phyloP scores from a whole-genome alignment of 2,888 invertebrate species.

The Euclidia mi region DNA sequence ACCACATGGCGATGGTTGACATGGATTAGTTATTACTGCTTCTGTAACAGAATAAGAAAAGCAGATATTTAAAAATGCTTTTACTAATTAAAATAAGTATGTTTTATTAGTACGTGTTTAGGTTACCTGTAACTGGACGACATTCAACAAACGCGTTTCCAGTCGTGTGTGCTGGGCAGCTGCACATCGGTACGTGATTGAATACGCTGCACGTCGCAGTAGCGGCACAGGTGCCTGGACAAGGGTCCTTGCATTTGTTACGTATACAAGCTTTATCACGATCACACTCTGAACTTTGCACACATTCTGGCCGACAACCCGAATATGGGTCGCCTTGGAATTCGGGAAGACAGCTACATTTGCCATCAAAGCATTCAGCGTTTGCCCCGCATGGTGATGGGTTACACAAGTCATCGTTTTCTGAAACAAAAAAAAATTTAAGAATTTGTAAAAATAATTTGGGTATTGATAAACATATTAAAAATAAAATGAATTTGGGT shows the following conservation, averaged over 20 bases:
- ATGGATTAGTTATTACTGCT: conserved; percentile 88
- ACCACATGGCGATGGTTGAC: conserved; percentile 92
- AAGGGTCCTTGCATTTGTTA: conserved; percentile 94
- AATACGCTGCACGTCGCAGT: conserved; percentile 93
- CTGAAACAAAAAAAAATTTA: conserved; percentile 54
- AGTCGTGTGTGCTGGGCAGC: conserved; percentile 91
- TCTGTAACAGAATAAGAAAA: conserved; percentile 74
- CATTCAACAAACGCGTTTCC: conserved; percentile 93
- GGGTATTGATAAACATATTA: too few species aligned
- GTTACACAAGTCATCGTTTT: conserved; percentile 90
- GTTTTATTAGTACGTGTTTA: too few species aligned
- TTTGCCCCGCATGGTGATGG: conserved; percentile 93
- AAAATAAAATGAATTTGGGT: too few species aligned
- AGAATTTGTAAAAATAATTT: too few species aligned
- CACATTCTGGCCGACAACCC: conserved; percentile 95
- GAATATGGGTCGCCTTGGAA: conserved; percentile 94
- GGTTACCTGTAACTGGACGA: conserved; percentile 86
- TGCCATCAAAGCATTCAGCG: conserved; percentile 92
- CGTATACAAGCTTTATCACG: conserved; percentile 92
- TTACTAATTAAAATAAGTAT: too few species aligned
- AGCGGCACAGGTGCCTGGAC: conserved; percentile 94
- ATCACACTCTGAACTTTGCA: conserved; percentile 93
- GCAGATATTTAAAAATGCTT: too few species aligned
- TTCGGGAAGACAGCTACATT: conserved; percentile 93
- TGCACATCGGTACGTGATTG: conserved; percentile 91